A percentile compares a stretch with the other conserved stretches of the same genome.
Conservation (phyloP, 2,113 vertebrate species). For the Cavia aperea region DNA sequence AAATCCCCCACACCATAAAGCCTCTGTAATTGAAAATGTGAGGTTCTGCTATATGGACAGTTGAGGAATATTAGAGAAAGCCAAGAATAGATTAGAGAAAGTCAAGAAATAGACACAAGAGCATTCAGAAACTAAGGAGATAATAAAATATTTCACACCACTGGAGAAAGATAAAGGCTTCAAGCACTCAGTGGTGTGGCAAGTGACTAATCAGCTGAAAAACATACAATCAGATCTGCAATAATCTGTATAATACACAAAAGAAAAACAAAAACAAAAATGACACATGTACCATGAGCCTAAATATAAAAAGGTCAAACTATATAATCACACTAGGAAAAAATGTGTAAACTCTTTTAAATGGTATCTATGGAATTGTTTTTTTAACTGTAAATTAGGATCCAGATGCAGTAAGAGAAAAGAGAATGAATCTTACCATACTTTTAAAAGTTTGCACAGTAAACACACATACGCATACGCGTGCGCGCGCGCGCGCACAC, state of each 20-base stretch:
- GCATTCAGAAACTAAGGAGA: not conserved
- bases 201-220: not conserved
- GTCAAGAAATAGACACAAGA: not conserved
- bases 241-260: not conserved
- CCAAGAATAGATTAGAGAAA: not conserved
- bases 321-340: not conserved
- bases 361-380: not conserved
- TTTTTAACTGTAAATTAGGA: not conserved
- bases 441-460: not conserved
- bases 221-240: not conserved
- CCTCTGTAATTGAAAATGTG: not conserved
- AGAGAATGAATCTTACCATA: not conserved
- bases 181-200: not conserved
- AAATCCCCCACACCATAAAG: not conserved
- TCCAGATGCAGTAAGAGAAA: not conserved
- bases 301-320: not conserved
- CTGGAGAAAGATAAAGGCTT: not conserved
- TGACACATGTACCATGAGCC: not conserved
- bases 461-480: no score
- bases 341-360: not conserved
- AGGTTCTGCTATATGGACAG: not conserved
- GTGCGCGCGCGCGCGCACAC: not conserved
- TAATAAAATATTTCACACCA: not conserved
- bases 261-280: not conserved
- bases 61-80: not conserved